Evolutionary conservation across 2,888 invertebrate species (phyloP).

Genomic region (Leptura quadrifasciata): DNA sequence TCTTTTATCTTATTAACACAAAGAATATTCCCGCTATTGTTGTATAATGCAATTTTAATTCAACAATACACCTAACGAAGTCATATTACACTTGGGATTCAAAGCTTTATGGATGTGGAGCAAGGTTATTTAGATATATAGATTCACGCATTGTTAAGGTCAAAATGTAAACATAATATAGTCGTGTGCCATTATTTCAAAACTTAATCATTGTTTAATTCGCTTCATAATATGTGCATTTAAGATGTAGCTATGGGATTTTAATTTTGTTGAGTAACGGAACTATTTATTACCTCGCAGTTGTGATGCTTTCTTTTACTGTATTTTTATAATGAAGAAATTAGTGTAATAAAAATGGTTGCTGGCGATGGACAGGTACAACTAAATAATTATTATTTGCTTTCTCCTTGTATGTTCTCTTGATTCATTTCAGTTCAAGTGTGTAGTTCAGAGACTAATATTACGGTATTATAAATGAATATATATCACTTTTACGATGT

Average conservation of each 20-base stretch:
- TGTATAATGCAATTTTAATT: slow-evolving; percentile 55
- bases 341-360: slow-evolving; percentile 14
- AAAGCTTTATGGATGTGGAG: slow-evolving; percentile 60
- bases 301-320: slow-evolving; percentile 6
- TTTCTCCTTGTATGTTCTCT: slow-evolving; percentile 29
- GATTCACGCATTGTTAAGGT: slow-evolving; percentile 53
- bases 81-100: slow-evolving; percentile 53
- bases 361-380: slow-evolving; percentile 24
- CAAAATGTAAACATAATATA: slow-evolving; percentile 54
- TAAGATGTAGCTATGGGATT: slow-evolving; percentile 19
- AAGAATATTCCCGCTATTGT: slow-evolving; percentile 60
- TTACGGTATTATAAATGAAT: background rate
- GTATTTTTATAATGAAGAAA: slow-evolving; percentile 4
- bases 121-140: slow-evolving; percentile 56
- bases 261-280: slow-evolving; percentile 21
- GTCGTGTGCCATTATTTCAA: slow-evolving; percentile 50
- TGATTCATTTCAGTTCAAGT: background rate
- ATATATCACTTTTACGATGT: background rate
- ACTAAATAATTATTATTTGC: slow-evolving; percentile 26
- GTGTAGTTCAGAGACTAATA: background rate
- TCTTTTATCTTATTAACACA: slow-evolving; percentile 39
- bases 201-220: slow-evolving; percentile 39
- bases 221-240: background rate
- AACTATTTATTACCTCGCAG: background rate
- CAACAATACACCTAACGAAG: slow-evolving; percentile 61